phyloP scores from a whole-genome alignment of 2,888 invertebrate species.

The Apomyelois bistriatella region DNA sequence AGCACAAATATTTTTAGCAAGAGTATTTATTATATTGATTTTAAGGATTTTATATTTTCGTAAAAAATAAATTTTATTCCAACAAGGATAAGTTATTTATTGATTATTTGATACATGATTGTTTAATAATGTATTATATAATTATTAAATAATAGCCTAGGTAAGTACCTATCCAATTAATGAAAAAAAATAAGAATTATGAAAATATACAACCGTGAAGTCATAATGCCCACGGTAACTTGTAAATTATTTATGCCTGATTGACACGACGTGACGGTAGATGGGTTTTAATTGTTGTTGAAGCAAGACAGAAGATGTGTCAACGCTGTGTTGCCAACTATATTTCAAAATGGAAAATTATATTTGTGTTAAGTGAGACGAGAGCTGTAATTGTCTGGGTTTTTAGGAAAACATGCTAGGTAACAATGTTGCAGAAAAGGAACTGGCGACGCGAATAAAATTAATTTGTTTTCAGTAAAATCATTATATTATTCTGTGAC shows the following conservation, averaged over 20 bases:
- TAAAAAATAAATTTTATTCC: too few relatives aligned
- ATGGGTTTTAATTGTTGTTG: background rate
- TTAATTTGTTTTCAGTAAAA: too few relatives aligned
- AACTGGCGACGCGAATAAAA: too few relatives aligned
- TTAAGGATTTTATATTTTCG: too few relatives aligned
- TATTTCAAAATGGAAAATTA: background rate
- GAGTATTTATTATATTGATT: too few relatives aligned
- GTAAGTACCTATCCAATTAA: background rate
- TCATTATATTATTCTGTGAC: too few relatives aligned
- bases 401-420: background rate
- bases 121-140: too few relatives aligned
- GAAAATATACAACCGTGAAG: background rate
- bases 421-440: background rate
- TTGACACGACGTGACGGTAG: background rate
- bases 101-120: too few relatives aligned
- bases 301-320: background rate
- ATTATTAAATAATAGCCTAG: background rate
- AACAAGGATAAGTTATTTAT: too few relatives aligned
- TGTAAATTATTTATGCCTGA: constrained; percentile 5
- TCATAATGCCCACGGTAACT: background rate
- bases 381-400: background rate
- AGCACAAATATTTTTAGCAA: too few relatives aligned
- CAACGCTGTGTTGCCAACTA: background rate
- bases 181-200: background rate
- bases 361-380: background rate